Base-by-base conservation (phyloP, 2,888 invertebrate genomes). In the Drosophila longiperda region DNA sequence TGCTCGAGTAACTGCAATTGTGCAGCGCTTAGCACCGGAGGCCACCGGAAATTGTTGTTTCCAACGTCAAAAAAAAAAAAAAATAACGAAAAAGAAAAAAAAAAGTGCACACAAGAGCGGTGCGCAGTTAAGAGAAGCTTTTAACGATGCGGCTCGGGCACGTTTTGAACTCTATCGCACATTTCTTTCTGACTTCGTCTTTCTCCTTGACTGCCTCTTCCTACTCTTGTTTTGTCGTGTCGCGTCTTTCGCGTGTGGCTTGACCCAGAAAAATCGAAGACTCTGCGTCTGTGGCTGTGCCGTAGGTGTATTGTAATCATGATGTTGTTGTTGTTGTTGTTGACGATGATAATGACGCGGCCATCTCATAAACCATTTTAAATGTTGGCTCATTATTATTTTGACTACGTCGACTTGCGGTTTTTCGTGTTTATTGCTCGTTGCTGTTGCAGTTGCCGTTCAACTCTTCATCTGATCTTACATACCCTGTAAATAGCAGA, bases 311-410 rank as follows among this genome's bases (percentile, higher is more conserved):
- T 68, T 70, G 76, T 69, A 63, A 73, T 78, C 48, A 71, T 73
- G 70, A 78, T 65, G 15, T 34, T 54, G 32, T 32, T n/a, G 38
- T 62, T 53, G 60, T 38, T 38, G 64, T 29, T 38, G 60, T 26
- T 34, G 64, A 23, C 42, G 75, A 53, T 53, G 63, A 78, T 78
- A 26, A 68, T 71, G 79, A 67, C 33, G 71, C 50, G 67, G 36
- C 75, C 79, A 73, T 66, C 82, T 68, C 85, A 87, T 87, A 87
- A 89, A 84, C 67, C 80, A 82, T 87, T 89, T 87, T 84, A 87
- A 89, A 84, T 84, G 85, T 89, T 84, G 87, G 57, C 85, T 85
- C 82, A 85, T 85, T 85, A 85, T 87, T 82, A 85, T 85, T 85
- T 85, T 87, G 90, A 84, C 87, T 89, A 61, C 82, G 83, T 84